phyloP scores from a whole-genome alignment of 2,797 vertebrate genomes.

The Sebastes jordani region DNA sequence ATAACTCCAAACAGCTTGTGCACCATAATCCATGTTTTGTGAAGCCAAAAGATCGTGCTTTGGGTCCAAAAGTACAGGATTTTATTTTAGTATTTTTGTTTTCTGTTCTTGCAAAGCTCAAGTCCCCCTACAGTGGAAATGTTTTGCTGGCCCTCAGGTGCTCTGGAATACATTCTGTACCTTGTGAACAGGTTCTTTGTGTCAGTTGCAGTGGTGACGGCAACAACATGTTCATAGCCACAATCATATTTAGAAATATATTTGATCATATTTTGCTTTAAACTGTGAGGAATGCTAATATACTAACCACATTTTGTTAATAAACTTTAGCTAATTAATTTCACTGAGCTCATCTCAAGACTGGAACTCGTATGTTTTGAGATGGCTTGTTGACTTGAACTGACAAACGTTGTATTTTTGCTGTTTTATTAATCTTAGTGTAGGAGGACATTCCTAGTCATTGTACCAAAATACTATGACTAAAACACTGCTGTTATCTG shows the following conservation, averaged over 20 bases:
- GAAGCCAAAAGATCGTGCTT: neutral
- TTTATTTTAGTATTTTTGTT: neutral
- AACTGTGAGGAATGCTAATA: neutral
- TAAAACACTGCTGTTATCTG: conserved; percentile 2
- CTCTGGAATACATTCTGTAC: neutral
- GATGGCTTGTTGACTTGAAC: neutral
- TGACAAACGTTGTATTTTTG: neutral
- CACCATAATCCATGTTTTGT: neutral
- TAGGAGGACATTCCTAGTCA: neutral
- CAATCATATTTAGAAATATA: neutral
- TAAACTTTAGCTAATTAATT: neutral
- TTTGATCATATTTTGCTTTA: neutral
- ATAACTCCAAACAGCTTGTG: neutral
- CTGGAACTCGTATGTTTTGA: neutral
- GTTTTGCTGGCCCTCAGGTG: neutral
- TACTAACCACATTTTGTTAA: neutral
- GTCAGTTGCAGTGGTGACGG: neutral
- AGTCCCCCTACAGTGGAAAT: neutral
- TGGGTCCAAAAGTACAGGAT: neutral
- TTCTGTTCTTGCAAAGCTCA: neutral
- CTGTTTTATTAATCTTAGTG: neutral
- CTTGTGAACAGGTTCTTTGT: neutral
- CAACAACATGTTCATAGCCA: neutral
- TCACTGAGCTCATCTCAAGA: neutral
- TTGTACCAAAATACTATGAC: neutral